Percentiles rank a stretch among this genome's conserved stretches.
Conservation (phyloP, 1,140 invertebrate genomes). For the Gryllus bimaculatus region DNA sequence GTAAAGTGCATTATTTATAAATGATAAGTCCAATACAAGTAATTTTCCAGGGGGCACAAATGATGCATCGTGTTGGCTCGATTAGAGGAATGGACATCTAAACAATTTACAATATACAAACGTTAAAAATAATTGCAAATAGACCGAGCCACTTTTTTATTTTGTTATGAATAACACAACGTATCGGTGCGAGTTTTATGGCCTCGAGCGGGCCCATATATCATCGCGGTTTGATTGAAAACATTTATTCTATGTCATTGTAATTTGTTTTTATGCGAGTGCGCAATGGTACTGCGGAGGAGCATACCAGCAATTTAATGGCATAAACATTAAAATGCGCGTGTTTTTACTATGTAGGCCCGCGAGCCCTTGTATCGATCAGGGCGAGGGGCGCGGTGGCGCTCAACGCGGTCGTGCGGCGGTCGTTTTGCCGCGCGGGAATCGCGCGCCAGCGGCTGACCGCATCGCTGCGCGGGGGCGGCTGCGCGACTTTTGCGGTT, state of each 20-base stretch:
- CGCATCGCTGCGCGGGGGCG: background rate
- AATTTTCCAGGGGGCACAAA: slow-evolving; percentile 3
- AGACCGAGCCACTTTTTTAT: background rate
- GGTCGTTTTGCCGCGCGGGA: background rate
- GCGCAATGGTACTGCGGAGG: background rate
- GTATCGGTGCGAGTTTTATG: slow-evolving; percentile 3
- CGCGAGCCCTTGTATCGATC: too few relatives aligned
- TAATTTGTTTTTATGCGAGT: background rate
- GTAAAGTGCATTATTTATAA: slow-evolving; percentile 6
- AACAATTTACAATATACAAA: slow-evolving; percentile 6
- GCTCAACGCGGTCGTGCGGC: background rate
- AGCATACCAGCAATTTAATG: slow-evolving; percentile 1
- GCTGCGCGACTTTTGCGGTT: too few relatives aligned
- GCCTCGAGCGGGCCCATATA: background rate
- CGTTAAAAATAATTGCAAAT: slow-evolving; percentile 6
- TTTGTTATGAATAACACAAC: background rate
- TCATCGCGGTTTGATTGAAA: background rate
- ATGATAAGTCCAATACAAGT: slow-evolving; percentile 5
- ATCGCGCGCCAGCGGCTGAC: background rate
- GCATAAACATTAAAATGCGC: background rate
- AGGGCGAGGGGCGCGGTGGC: too few relatives aligned
- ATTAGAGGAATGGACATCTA: slow-evolving; percentile 1
- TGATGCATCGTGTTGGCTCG: slow-evolving; percentile 2
- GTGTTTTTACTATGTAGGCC: background rate
- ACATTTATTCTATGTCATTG: slow-evolving; percentile 5